Conservation (phyloP, 2,888 invertebrate species). For the Cheilosia vernalis region DNA sequence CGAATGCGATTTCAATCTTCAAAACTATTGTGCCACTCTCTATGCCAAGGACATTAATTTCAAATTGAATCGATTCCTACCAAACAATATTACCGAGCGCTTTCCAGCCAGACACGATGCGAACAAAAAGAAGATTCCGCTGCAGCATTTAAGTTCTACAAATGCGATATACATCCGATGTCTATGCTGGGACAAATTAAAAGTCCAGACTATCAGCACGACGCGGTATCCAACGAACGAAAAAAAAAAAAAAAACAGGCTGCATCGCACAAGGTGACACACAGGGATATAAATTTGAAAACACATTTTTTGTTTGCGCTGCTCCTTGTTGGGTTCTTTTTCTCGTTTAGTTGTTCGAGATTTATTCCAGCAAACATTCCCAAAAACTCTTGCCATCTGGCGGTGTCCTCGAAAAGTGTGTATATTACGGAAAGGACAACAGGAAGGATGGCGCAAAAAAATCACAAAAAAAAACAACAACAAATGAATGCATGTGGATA, state of each 20-base stretch:
- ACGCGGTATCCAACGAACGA: neutral
- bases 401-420: conserved; percentile 63
- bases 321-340: conserved; percentile 13
- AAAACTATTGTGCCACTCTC: conserved; percentile 11
- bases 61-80: conserved; percentile 57
- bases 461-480: conserved; percentile 16
- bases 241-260: conserved; percentile 31
- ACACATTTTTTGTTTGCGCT: neutral
- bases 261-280: conserved; percentile 55
- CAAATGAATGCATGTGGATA: conserved; percentile 48
- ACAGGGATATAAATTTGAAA: conserved; percentile 54
- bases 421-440: conserved; percentile 37
- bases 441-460: neutral
- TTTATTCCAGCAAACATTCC: conserved; percentile 57
- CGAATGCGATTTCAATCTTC: conserved; percentile 49
- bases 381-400: conserved; percentile 43
- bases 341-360: conserved; percentile 55
- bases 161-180: neutral
- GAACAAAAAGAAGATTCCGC: conserved; percentile 15
- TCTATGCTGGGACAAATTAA: conserved; percentile 55
- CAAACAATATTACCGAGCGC: conserved; percentile 38
- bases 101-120: conserved; percentile 30
- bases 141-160: conserved; percentile 33
- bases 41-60: conserved; percentile 67
- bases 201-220: conserved; percentile 58